These are phyloP conservation scores for Pundamilia nyererei DNA, from an alignment of 2,113 vertebrate genomes.

Conservation along the genomic window DNA sequence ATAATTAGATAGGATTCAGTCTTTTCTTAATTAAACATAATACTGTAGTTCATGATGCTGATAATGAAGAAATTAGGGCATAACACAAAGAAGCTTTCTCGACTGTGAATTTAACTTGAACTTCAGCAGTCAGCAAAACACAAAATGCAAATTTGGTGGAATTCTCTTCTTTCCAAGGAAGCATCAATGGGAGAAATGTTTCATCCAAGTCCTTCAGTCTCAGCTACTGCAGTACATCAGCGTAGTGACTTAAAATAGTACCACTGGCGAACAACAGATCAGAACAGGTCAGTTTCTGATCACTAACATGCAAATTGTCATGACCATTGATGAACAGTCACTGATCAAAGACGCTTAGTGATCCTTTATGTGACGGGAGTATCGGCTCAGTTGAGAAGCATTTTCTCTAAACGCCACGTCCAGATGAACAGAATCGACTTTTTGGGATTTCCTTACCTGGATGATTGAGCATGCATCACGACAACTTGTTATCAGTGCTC, in stretches of 20 bases:
- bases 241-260: not conserved
- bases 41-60: not conserved
- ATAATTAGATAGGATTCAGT: not conserved
- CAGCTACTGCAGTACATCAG: not conserved
- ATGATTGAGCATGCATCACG: not conserved
- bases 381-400: not conserved
- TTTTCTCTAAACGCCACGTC: fast-evolving
- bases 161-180: not conserved
- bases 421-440: not conserved
- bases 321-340: not conserved
- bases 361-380: not conserved
- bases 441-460: not conserved
- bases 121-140: not conserved
- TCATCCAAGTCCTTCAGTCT: not conserved
- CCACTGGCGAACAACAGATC: not conserved
- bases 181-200: not conserved
- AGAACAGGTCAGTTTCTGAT: not conserved
- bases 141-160: not conserved
- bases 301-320: not conserved
- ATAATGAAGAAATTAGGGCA: not conserved
- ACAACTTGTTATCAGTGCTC: not conserved
- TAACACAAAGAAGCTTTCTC: not conserved
- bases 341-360: not conserved
- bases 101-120: not conserved
- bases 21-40: not conserved